Evolutionary conservation across 2,888 invertebrate genomes (phyloP), one percentile per base, ranked within the genome.

Genomic region (Colostygia pectinataria): DNA sequence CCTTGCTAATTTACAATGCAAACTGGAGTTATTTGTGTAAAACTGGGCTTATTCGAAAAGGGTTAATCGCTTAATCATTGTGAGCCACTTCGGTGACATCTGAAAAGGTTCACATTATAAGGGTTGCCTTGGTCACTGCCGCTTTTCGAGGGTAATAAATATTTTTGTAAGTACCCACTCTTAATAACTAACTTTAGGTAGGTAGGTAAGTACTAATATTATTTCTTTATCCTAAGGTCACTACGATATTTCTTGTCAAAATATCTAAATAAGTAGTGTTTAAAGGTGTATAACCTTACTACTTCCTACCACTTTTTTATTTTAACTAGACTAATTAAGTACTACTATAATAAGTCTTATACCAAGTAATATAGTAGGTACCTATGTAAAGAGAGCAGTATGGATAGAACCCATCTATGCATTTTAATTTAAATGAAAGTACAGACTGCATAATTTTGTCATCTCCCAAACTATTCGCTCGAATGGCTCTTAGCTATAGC

Each of bases 401-500:
- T n/a, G n/a, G n/a, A n/a, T 20, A 20, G 6, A 20, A 20, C 18
- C 20, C 4, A 6, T 20, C 3, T 20, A 6, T 20, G 20, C 6
- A 6, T 20, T 5, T 6, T 1, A 20, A 20, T 10, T 23, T 5
- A 7, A 12, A 10, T 9, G 39, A 27, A 41, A 18, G 15, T 27
- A 27, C 23, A 36, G 33, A 33, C 51, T 39, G 34, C 20, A 46
- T 52, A 46, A 42, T 39, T 38, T 52, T 42, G 42, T 34, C 34
- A 27, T 37, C 29, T 25, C 13, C 18, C 31, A 32, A 34, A 28
- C 36, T 20, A 29, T 15, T 36, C 49, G 28, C 28, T 37, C 24
- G 36, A 46, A 43, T 18, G 6, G 23, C 40, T 40, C 32, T 18
- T 15, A 43, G 34, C 29, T 36, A 40, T 40, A 23, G 24, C 37